Evolutionary conservation across 1,140 invertebrate genomes (phyloP), one percentile per base, ranked within the genome.

Genomic region (Argopecten irradians): DNA sequence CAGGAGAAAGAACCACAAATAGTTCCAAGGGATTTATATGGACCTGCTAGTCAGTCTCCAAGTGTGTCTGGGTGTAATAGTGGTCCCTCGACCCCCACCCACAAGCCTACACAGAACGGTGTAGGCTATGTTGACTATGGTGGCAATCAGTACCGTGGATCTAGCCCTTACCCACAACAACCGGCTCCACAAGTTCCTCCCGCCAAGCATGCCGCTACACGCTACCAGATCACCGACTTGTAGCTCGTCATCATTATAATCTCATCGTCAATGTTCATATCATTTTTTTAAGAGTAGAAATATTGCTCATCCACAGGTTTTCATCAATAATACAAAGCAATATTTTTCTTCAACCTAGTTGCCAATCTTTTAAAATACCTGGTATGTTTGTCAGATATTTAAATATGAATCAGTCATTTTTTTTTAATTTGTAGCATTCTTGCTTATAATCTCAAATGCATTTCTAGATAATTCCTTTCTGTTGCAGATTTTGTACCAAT

Each of bases 151-250:
- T 87, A 89, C 14, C 55, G 55, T 8, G 82, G 85, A 36, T 43
- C 87, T 82, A 87, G 84, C 86, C 87, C 85, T 0, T 90, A 88
- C 34, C 43, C 33, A 22, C 86, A 86, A 41, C 85, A 90, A 34
- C 89, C 89, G 1, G 83, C 55, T 7, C 86, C 87, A 13, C 89
- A 90, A 83, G 87, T 86, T 82, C 89, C 87, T 16, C 82, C 85
- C 7, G 36, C 82, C 8, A 90, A 90, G 43, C 86, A 84, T 39
- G 83, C 85, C 11, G 82, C 85, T 19, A 86, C 87, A 13, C 82
- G 85, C 5, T 90, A 90, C 36, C 89, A 90, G 82, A 86, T 90
- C 28, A 90, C 89, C 16, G 89, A 90, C 83, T 87, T 90, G 16
- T 90, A 83, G 84, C 34, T 36, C n/a, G n/a, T 34, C 41, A 39